These are phyloP conservation scores for Platalea minor DNA, from an alignment of 2,797 vertebrate genomes.

Conservation along the genomic window DNA sequence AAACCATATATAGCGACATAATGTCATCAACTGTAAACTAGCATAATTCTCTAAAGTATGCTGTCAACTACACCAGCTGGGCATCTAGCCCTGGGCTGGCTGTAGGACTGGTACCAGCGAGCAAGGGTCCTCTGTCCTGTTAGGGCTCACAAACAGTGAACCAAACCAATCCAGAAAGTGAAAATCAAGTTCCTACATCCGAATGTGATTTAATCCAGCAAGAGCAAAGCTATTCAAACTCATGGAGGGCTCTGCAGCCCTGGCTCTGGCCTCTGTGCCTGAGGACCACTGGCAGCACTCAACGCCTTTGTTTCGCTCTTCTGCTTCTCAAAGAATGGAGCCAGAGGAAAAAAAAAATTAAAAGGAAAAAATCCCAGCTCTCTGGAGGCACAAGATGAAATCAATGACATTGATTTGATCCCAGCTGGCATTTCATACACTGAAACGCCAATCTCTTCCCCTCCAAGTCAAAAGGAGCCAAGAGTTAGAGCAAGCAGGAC, in stretches of 20 bases:
- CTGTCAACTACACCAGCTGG: background rate
- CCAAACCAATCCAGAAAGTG: background rate
- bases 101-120: background rate
- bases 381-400: constrained; percentile 11
- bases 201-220: background rate
- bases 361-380: constrained; percentile 5
- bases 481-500: background rate
- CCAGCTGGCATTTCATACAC: constrained; percentile 17
- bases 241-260: background rate
- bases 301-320: background rate
- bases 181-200: background rate
- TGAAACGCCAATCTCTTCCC: background rate
- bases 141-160: background rate
- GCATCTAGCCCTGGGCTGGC: background rate
- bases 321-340: constrained; percentile 20
- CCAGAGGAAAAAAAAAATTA: background rate
- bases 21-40: background rate
- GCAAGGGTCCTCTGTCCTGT: background rate
- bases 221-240: constrained; percentile 4
- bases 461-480: background rate
- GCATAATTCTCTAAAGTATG: background rate
- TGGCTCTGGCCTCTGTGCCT: background rate
- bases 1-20: accelerated
- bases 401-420: constrained; percentile 29
- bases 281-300: constrained; percentile 41